Base-by-base conservation (phyloP, 1,140 invertebrate genomes). In the Tetragnatha versicolor region DNA sequence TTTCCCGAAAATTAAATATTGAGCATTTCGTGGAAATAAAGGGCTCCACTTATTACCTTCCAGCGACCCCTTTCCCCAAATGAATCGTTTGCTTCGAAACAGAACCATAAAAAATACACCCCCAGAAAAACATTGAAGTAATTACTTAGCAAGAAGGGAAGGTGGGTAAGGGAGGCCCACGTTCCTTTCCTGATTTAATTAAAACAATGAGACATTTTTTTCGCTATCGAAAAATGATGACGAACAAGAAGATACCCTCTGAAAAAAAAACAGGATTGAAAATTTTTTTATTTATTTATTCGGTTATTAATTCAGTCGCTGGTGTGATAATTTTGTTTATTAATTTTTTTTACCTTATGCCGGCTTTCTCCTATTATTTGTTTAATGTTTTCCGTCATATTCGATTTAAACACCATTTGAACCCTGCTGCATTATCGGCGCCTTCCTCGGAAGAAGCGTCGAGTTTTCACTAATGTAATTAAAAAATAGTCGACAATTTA, bases 201-300 rank as follows among this genome's bases (percentile, higher is more conserved):
- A 70, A 70, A 70, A 39, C 49, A 70, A 70, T 39, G 51, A 55
- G 65, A 70, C 58, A 53, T 25, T 55, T 22, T 70, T 55, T 55
- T 55, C 29, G 9, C 14, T 55, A 39, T 55, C 33, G 22, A 9
- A 70, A 55, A 70, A 25, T 12, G 27, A 9, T 49, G 35, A 47
- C 10, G 33, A 70, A 70, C 33, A 70, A 68, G 4, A 63, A 49
- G 17, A 20, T 22, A n/a, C n/a, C n/a, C n/a, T n/a, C n/a, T n/a
- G n/a, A n/a, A n/a, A n/a, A n/a, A n/a, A n/a, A 42, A 35, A 35
- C 20, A 2, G 33, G 31, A 39, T 33, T 14, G 42, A 33, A 47
- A n/a, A n/a, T 49, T 17, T 20, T 55, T 20, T 17, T 10, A 29
- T 27, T 47, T 31, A 49, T 51, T 49, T 49, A n/a, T 29, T n/a